A percentile compares a stretch with the other conserved stretches of the same genome.
phyloP scores from a whole-genome alignment of 2,888 invertebrate genomes.

The Rotaria socialis region DNA sequence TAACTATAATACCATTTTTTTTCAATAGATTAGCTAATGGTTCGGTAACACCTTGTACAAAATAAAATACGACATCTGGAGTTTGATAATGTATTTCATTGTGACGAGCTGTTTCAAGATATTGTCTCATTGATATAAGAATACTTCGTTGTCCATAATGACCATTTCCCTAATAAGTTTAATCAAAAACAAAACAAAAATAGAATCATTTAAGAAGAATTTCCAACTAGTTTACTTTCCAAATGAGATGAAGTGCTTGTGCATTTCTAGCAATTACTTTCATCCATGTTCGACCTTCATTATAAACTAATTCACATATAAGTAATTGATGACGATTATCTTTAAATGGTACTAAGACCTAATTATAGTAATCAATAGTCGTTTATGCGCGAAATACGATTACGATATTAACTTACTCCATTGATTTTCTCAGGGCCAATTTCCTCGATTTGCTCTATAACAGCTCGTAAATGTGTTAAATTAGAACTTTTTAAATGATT shows the following conservation, averaged over 20 bases:
- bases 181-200: neutral
- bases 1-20: neutral
- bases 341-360: constrained; percentile 35
- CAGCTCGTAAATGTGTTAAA: neutral
- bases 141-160: neutral
- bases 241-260: constrained; percentile 25
- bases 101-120: neutral
- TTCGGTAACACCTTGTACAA: constrained; percentile 34
- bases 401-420: neutral
- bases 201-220: neutral
- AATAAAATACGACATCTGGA: constrained; percentile 22
- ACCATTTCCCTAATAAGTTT: neutral
- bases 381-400: neutral
- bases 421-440: neutral
- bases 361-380: neutral
- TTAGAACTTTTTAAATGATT: constrained; percentile 22
- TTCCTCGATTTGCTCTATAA: constrained; percentile 7
- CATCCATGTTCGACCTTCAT: constrained; percentile 31
- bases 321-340: neutral
- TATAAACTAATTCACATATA: constrained; percentile 12
- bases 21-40: neutral
- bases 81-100: constrained; percentile 13
- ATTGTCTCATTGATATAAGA: neutral
- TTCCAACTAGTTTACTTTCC: neutral
- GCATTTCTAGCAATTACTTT: constrained; percentile 27